These are phyloP conservation scores for Tenualosa ilisha DNA, from an alignment of 2,797 vertebrate species.

Conservation along the genomic window DNA sequence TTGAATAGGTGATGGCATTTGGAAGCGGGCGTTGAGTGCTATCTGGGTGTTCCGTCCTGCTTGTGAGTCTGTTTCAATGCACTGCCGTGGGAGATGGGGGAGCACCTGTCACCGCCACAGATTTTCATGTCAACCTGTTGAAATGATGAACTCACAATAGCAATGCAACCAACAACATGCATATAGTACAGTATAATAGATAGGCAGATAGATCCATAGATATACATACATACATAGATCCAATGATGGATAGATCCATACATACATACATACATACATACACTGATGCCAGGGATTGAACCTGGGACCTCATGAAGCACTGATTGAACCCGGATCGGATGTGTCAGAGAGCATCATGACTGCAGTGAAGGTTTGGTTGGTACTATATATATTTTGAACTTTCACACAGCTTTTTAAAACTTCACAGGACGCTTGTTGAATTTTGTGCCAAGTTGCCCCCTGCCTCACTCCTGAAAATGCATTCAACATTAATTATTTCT, in stretches of 20 bases:
- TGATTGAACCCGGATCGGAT: too few relatives aligned
- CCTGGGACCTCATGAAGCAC: too few relatives aligned
- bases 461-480: not conserved
- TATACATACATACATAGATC: too few relatives aligned
- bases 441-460: not conserved
- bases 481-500: conserved; percentile 3
- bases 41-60: not conserved
- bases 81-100: not conserved
- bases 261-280: too few relatives aligned
- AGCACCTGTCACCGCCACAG: not conserved
- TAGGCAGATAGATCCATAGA: too few relatives aligned
- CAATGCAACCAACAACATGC: not conserved
- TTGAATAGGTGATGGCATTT: conserved; percentile 15
- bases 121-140: conserved; percentile 2
- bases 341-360: not conserved
- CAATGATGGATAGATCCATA: too few relatives aligned
- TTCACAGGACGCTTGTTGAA: not conserved
- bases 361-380: not conserved
- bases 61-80: conserved; percentile 1
- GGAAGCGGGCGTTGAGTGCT: conserved; percentile 1
- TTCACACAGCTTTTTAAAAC: not conserved
- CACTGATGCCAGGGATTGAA: too few relatives aligned
- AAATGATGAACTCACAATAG: not conserved
- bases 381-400: not conserved
- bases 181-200: not conserved